Evolutionary conservation across 2,797 vertebrate species (phyloP).

Genomic region (Lemur catta): DNA sequence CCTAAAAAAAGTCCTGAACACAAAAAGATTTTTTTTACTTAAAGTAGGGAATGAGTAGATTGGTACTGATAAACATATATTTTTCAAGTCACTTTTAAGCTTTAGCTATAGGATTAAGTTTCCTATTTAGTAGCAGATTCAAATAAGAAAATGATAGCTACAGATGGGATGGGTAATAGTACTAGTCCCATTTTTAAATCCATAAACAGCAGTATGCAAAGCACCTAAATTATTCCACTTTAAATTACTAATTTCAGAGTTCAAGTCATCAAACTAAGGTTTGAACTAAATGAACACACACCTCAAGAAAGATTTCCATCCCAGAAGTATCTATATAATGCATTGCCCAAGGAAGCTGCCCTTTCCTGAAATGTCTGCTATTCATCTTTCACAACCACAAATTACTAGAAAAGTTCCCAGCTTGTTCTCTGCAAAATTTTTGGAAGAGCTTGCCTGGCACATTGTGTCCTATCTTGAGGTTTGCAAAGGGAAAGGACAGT

Average conservation of each 20-base stretch:
- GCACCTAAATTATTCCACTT: not conserved
- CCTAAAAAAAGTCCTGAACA: not conserved
- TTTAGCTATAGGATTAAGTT: not conserved
- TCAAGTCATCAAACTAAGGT: not conserved
- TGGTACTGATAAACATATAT: not conserved
- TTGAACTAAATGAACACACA: not conserved
- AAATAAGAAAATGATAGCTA: not conserved
- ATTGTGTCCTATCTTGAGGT: not conserved
- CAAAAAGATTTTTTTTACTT: not conserved
- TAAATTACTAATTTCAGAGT: not conserved
- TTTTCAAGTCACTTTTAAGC: not conserved
- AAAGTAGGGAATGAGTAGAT: not conserved
- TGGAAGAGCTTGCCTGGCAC: conserved; percentile 10
- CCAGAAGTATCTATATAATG: not conserved
- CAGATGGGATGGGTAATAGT: not conserved
- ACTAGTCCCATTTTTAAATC: not conserved
- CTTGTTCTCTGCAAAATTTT: not conserved
- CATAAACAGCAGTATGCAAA: not conserved
- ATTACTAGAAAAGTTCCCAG: not conserved
- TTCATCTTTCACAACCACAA: not conserved
- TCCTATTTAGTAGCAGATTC: not conserved
- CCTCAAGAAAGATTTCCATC: not conserved
- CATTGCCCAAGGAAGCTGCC: not conserved
- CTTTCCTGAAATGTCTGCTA: not conserved
- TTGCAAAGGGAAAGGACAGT: conserved; percentile 40